Base-by-base conservation (phyloP, 1,140 invertebrate species). In the Zaprionus ghesquierei region DNA sequence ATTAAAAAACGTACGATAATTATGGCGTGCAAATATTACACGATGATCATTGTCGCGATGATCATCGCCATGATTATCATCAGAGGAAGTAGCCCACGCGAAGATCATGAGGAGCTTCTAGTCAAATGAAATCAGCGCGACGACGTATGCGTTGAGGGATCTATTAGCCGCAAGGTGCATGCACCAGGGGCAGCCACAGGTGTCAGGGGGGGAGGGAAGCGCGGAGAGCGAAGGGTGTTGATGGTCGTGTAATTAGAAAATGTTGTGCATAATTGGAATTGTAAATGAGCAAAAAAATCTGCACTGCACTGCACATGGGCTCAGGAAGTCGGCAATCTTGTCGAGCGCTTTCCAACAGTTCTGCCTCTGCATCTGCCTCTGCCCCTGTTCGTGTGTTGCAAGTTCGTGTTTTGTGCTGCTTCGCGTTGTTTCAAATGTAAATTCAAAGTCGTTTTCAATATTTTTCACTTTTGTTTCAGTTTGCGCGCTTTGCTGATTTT, bases 201-300 rank as follows among this genome's bases (percentile, higher is more conserved):
- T n/a, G n/a, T n/a, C 18, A 33, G 13, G 12, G 8, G 22, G 15
- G 15, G 27, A 22, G 2, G 38, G n/a, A 46, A 1, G 20, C 12
- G 2, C 0, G 13, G 54, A 13, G 46, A 51, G 51, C 65, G 74
- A n/a, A n/a, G n/a, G n/a, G 78, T 89, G 86, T 77, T 77, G 87
- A 90, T 90, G 74, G 81, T 81, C 73, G 75, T 90, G 87, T 90
- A 90, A 90, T 90, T 90, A 90, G 87, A 90, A 90, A 90, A 90
- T 90, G 87, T 80, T 90, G 81, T 82, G 81, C 87, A 90, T 90
- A 90, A 90, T 90, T 90, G 81, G 79, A 90, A 90, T 90, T 90
- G 87, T 87, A 90, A 90, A 90, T 90, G 87, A 90, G 81, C 76
- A 60, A 25, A 59, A 46, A 18, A 54, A 12, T 82, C 77, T 75